Conservation (phyloP, 2,113 vertebrate genomes). For the Microcebus tavaratra region DNA sequence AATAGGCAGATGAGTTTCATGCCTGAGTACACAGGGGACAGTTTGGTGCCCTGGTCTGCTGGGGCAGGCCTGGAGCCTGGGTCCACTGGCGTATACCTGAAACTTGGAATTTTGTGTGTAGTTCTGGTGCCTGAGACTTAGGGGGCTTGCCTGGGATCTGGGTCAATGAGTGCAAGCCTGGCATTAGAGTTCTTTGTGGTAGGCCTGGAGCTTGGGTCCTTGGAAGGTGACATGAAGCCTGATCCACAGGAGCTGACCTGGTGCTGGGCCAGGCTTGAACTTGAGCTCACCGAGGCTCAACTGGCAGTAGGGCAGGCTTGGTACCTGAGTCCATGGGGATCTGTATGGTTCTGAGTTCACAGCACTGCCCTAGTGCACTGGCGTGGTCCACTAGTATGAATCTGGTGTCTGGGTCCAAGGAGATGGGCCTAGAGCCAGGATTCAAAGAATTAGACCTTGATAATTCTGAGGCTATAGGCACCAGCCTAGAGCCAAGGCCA, state of each 20-base stretch:
- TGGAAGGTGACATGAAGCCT: background rate
- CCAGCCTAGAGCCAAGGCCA: background rate
- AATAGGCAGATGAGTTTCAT: too few species aligned
- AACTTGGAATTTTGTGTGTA: background rate
- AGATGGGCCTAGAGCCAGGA: background rate
- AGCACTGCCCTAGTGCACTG: background rate
- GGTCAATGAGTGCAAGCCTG: background rate
- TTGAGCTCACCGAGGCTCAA: background rate
- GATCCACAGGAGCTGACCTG: background rate
- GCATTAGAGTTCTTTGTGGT: background rate
- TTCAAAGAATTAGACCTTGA: background rate
- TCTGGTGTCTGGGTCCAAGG: background rate
- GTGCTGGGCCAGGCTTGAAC: background rate
- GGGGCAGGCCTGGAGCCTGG: background rate
- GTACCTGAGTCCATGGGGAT: background rate
- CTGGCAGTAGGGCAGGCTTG: background rate
- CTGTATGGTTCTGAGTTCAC: background rate
- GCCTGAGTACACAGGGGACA: background rate
- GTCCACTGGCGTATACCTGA: background rate
- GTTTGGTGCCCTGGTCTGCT: background rate
- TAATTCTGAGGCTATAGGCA: background rate
- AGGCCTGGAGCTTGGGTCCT: background rate
- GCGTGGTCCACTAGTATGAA: fast-evolving
- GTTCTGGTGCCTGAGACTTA: too few species aligned
- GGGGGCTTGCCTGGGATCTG: background rate